phyloP scores from a whole-genome alignment of 2,113 vertebrate species.

The Pyxicephalus adspersus region DNA sequence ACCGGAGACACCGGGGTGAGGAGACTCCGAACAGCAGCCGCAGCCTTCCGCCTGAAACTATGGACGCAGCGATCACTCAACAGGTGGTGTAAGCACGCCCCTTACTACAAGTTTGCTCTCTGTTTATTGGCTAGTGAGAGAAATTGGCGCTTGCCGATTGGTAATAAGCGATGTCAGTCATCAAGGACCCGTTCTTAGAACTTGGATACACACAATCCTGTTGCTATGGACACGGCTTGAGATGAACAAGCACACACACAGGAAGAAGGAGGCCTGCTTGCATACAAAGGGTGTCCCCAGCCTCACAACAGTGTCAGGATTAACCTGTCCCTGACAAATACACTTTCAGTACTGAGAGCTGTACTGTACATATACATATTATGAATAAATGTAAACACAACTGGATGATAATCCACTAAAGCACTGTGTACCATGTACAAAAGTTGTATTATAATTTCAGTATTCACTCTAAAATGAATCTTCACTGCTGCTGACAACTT shows the following conservation, averaged over 20 bases:
- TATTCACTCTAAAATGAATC: no score
- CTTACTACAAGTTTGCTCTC: neutral
- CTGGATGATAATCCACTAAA: no score
- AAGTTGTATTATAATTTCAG: no score
- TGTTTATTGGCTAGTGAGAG: accelerated
- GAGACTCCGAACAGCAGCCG: neutral
- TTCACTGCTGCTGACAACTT: no score
- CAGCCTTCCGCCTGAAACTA: neutral
- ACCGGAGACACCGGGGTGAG: no score
- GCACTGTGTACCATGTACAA: no score
- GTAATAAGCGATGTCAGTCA: slow-evolving; percentile 32
- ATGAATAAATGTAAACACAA: no score
- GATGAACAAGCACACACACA: neutral
- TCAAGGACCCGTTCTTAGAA: slow-evolving; percentile 9
- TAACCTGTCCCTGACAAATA: neutral
- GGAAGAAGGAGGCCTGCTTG: no score
- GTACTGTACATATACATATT: no score
- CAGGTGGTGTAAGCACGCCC: slow-evolving; percentile 10
- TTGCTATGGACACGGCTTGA: slow-evolving; percentile 41
- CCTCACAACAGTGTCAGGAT: neutral
- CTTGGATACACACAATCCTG: slow-evolving; percentile 1
- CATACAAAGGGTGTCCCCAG: neutral
- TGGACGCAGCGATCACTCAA: neutral
- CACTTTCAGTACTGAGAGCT: no score
- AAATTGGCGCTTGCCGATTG: accelerated